phyloP scores from a whole-genome alignment of 2,113 vertebrate species.

The Etheostoma cragini region DNA sequence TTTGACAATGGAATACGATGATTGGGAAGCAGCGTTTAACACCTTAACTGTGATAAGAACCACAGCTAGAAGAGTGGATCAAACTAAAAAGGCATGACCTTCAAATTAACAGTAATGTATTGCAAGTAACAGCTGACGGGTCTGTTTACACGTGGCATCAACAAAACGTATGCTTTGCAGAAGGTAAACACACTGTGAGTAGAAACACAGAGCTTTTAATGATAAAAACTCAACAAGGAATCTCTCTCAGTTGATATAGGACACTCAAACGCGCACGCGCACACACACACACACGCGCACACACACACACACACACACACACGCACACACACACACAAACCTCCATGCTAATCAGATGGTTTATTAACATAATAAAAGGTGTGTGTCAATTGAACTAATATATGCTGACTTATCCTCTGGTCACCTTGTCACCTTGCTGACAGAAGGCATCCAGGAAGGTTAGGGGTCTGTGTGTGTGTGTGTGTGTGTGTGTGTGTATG shows the following conservation, averaged over 20 bases:
- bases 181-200: neutral
- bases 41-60: neutral
- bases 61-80: neutral
- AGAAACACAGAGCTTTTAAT: neutral
- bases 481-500: constrained; percentile 18
- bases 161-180: neutral
- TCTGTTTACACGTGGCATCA: neutral
- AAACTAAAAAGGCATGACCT: neutral
- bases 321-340: constrained; percentile 42
- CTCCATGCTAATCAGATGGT: constrained; percentile 50
- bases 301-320: constrained; percentile 13
- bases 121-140: neutral
- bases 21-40: neutral
- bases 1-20: constrained; percentile 38
- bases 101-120: neutral
- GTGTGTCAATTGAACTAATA: constrained; percentile 62
- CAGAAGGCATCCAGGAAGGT: constrained; percentile 36
- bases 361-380: constrained; percentile 75
- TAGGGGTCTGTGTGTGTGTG: constrained; percentile 15
- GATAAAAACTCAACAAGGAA: neutral
- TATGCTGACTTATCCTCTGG: constrained; percentile 59
- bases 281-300: constrained; percentile 17
- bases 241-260: neutral
- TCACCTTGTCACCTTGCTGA: constrained; percentile 69
- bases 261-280: constrained; percentile 14